Base-by-base conservation (phyloP, 2,888 invertebrate genomes). In the Furcula furcula region DNA sequence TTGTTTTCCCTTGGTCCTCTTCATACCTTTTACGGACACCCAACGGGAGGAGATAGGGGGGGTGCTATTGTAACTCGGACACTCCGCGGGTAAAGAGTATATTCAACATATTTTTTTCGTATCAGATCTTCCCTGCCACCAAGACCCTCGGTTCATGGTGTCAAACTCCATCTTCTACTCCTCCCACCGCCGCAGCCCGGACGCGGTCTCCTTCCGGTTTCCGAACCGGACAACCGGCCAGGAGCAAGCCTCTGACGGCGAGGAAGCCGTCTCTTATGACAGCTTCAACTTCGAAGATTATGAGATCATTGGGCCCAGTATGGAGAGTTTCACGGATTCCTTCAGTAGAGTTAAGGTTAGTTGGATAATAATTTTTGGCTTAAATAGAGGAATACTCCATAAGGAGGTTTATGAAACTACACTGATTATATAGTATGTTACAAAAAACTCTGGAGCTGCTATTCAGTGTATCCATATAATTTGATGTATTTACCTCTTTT, bases 41-140 rank as follows among this genome's bases (percentile, higher is more conserved):
- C n/a, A n/a, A n/a, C n/a, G n/a, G n/a, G n/a, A n/a, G n/a, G n/a
- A n/a, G n/a, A n/a, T n/a, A n/a, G n/a, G n/a, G n/a, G n/a, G n/a
- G n/a, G n/a, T n/a, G n/a, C n/a, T n/a, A n/a, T n/a, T n/a, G n/a
- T n/a, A n/a, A n/a, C n/a, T n/a, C n/a, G n/a, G n/a, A n/a, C n/a
- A n/a, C n/a, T n/a, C n/a, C n/a, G n/a, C n/a, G n/a, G n/a, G n/a
- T n/a, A n/a, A n/a, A n/a, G n/a, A n/a, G n/a, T n/a, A n/a, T n/a
- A n/a, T n/a, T n/a, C n/a, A n/a, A n/a, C n/a, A n/a, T n/a, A n/a
- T n/a, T n/a, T n/a, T n/a, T n/a, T n/a, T n/a, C n/a, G n/a, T n/a
- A n/a, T 1, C 68, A 89, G 89, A 88, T 16, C 70, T 86, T 0
- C 87, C 88, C 0, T 88, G 82, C 45, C 88, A 89, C 41, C 85